A percentile compares a stretch with the other conserved stretches of the same genome.
Conservation (phyloP, 2,797 vertebrate genomes). For the Simalia tracyae region DNA sequence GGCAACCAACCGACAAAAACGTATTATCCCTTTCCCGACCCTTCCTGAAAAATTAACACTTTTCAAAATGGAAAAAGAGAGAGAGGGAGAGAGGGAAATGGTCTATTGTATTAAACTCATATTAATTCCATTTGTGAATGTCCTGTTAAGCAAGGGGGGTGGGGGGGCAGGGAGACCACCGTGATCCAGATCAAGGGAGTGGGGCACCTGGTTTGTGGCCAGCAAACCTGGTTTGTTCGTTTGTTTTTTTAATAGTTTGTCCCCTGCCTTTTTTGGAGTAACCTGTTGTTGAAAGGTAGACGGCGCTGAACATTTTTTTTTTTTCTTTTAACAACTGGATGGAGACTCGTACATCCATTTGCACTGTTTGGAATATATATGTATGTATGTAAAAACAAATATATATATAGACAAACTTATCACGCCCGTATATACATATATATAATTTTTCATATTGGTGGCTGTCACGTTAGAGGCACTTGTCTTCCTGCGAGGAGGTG, state of each 20-base stretch:
- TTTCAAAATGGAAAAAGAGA: constrained; percentile 45
- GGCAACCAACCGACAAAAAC: not conserved
- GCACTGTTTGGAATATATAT: constrained; percentile 72
- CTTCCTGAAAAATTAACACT: constrained; percentile 66
- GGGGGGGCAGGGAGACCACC: not conserved
- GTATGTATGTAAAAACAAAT: constrained; percentile 68
- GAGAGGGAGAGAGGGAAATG: not conserved
- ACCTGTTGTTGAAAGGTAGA: not conserved
- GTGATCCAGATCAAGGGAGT: not conserved
- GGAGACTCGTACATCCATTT: constrained; percentile 63
- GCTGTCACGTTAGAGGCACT: constrained; percentile 64
- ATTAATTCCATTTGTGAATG: constrained; percentile 58
- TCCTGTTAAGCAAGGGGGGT: constrained; percentile 45
- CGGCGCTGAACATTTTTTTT: not conserved
- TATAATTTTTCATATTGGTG: constrained; percentile 69
- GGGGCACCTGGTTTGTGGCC: not conserved
- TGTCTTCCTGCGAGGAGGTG: constrained; percentile 58
- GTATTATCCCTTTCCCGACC: constrained; percentile 52
- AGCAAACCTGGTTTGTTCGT: not conserved
- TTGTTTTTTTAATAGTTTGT: not conserved
- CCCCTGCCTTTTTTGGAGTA: not conserved
- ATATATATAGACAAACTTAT: constrained; percentile 59
- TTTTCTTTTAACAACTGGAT: constrained; percentile 66
- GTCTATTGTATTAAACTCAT: constrained; percentile 66
- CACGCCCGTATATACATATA: constrained; percentile 72